phyloP scores from a whole-genome alignment of 2,113 vertebrate genomes.

The Mionectes macconnelli region DNA sequence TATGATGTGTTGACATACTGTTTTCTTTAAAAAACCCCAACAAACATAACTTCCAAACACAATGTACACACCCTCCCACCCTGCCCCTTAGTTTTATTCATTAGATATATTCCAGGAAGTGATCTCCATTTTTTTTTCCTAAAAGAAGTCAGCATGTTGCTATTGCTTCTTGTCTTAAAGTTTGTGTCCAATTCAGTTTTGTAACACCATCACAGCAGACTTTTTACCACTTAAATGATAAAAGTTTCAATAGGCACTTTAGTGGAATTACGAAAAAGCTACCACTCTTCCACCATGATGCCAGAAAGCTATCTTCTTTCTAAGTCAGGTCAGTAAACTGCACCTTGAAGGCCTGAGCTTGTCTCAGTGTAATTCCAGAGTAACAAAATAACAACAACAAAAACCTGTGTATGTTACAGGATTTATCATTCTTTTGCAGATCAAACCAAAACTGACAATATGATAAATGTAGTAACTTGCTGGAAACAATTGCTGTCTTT shows the following conservation, averaged over 20 bases:
- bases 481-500: slow-evolving; percentile 59
- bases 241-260: slow-evolving; percentile 83
- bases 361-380: slow-evolving; percentile 75
- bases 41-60: not conserved
- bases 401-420: slow-evolving; percentile 52
- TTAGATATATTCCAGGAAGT: slow-evolving; percentile 38
- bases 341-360: slow-evolving; percentile 74
- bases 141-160: slow-evolving; percentile 65
- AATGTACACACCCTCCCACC: not conserved
- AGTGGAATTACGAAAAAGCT: slow-evolving; percentile 84
- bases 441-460: slow-evolving; percentile 67
- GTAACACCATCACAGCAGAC: slow-evolving; percentile 65
- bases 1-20: not conserved
- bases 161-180: slow-evolving; percentile 71
- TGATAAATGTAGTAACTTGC: slow-evolving; percentile 72
- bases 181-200: slow-evolving; percentile 28
- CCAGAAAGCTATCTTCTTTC: slow-evolving; percentile 72
- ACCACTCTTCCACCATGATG: slow-evolving; percentile 79
- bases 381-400: slow-evolving; percentile 63
- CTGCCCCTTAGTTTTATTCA: not conserved
- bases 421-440: slow-evolving; percentile 45
- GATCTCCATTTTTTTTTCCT: slow-evolving; percentile 22
- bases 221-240: slow-evolving; percentile 69
- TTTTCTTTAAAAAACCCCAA: not conserved
- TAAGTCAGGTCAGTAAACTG: slow-evolving; percentile 63